Percentiles rank a stretch among this genome's conserved stretches.
Evolutionary conservation across 2,797 vertebrate genomes (phyloP).

Genomic region (Sternotherus odoratus): DNA sequence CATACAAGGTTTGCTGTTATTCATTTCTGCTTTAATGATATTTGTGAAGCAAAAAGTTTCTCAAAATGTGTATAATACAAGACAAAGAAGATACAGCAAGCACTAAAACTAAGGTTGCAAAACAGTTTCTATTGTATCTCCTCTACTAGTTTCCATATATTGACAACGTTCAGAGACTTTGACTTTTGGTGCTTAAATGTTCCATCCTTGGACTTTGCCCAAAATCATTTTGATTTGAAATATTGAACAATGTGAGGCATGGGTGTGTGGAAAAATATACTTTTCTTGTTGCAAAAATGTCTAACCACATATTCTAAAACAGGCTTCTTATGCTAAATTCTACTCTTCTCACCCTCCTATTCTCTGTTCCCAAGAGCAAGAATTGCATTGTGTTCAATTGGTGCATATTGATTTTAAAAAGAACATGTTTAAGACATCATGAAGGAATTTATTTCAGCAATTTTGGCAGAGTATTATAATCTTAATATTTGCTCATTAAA

Average conservation of each 20-base stretch:
- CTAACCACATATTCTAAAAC: neutral
- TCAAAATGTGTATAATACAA: neutral
- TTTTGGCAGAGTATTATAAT: neutral
- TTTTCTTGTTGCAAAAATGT: neutral
- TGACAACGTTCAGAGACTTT: neutral
- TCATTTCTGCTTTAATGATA: neutral
- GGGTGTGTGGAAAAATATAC: neutral
- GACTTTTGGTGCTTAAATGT: neutral
- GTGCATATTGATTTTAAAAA: neutral
- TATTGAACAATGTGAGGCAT: accelerated
- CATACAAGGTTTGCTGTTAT: neutral
- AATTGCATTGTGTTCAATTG: neutral
- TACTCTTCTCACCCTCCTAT: neutral
- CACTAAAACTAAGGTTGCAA: accelerated
- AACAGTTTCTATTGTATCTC: neutral
- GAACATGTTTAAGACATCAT: neutral
- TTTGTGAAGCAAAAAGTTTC: neutral
- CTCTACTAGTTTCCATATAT: neutral
- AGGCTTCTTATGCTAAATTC: neutral
- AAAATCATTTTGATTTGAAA: neutral
- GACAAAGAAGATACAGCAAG: neutral
- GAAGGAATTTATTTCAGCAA: neutral
- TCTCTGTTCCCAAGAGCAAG: neutral
- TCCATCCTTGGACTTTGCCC: neutral
- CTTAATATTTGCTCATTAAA: neutral